Conservation (phyloP, 2,888 invertebrate species). For the Erebia aethiops region DNA sequence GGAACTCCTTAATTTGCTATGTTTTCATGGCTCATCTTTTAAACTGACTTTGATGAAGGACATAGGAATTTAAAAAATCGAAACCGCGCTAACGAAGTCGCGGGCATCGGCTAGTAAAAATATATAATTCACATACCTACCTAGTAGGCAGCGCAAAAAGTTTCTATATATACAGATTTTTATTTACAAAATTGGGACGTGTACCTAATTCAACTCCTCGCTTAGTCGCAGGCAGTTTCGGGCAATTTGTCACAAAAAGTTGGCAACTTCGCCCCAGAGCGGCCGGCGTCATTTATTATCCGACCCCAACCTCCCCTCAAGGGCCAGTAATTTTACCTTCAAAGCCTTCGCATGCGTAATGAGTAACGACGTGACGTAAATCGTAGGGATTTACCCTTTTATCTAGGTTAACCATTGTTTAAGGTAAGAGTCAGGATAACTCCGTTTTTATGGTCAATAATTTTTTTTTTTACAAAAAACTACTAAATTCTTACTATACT, state of each 20-base stretch:
- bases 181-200: slow-evolving; percentile 24
- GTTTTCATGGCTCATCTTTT: no score
- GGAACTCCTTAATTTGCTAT: no score
- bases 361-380: slow-evolving; percentile 75
- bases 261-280: slow-evolving; percentile 67
- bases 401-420: slow-evolving; percentile 32
- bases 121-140: neutral
- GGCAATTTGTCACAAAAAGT: slow-evolving; percentile 82
- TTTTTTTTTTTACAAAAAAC: no score
- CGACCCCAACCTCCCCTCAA: slow-evolving; percentile 59
- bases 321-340: slow-evolving; percentile 78
- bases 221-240: slow-evolving; percentile 71
- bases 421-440: neutral
- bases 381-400: slow-evolving; percentile 70
- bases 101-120: no score
- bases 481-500: no score
- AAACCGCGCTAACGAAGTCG: no score
- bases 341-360: slow-evolving; percentile 78
- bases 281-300: slow-evolving; percentile 73
- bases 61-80: no score
- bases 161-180: slow-evolving; percentile 9
- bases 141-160: neutral
- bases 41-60: no score
- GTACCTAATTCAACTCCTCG: slow-evolving; percentile 38
- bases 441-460: no score